Percentiles rank a stretch among this genome's conserved stretches.
phyloP scores from a whole-genome alignment of 2,113 vertebrate species.

The Dasyornis broadbenti region DNA sequence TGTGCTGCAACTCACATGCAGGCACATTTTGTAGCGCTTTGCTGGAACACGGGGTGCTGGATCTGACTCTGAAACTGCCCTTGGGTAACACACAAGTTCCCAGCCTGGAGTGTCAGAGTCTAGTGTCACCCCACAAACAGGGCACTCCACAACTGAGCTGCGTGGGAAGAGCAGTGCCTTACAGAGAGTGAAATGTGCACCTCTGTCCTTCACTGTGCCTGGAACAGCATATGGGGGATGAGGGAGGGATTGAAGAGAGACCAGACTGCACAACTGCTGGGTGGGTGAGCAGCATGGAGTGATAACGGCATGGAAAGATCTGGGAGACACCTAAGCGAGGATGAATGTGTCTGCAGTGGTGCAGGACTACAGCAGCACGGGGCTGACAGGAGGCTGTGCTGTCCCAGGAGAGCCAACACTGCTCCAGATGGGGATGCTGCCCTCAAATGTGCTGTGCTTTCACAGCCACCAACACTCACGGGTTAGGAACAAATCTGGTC shows the following conservation, averaged over 20 bases:
- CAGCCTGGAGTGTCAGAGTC: not conserved
- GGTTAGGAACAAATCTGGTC: not conserved
- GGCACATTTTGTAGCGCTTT: not conserved
- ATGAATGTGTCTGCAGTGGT: accelerated
- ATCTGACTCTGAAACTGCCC: not conserved
- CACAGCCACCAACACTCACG: not conserved
- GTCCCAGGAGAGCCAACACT: not conserved
- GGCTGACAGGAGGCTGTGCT: not conserved
- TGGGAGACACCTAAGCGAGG: not conserved
- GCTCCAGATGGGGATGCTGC: not conserved
- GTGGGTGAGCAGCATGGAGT: accelerated
- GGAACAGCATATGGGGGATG: accelerated
- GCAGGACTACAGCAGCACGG: not conserved
- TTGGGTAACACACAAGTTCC: not conserved
- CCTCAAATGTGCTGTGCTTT: not conserved
- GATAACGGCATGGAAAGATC: accelerated
- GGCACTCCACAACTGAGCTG: not conserved
- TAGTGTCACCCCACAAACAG: not conserved
- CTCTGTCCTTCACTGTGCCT: not conserved
- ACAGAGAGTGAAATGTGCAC: not conserved
- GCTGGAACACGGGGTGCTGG: not conserved
- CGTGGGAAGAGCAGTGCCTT: accelerated
- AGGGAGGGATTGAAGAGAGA: not conserved
- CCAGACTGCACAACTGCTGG: not conserved
- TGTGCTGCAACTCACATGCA: not conserved